These are phyloP conservation scores for Epiblema foenella DNA, from an alignment of 2,888 invertebrate genomes.

Conservation along the genomic window DNA sequence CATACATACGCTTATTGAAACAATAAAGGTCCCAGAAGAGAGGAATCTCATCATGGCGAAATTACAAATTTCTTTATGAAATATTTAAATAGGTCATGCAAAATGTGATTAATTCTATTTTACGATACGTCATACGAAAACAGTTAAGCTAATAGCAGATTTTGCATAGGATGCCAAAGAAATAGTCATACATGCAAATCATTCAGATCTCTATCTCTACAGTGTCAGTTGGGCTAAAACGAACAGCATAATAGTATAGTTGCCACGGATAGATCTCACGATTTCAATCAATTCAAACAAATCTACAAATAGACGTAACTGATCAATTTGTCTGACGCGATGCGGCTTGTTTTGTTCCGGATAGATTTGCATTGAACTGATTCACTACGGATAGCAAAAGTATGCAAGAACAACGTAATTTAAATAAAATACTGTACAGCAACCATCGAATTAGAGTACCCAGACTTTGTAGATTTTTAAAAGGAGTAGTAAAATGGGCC, in stretches of 20 bases:
- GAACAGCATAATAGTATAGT: slow-evolving; percentile 6
- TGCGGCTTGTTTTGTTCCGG: slow-evolving; percentile 62
- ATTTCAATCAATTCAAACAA: slow-evolving; percentile 43
- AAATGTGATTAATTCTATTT: neutral
- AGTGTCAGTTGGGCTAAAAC: neutral
- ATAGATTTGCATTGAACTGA: slow-evolving; percentile 60
- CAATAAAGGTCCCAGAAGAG: neutral
- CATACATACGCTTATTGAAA: slow-evolving; percentile 1
- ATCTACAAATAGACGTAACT: slow-evolving; percentile 46
- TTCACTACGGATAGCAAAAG: slow-evolving; percentile 58
- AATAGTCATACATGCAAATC: neutral
- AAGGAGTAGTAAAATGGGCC: too few relatives aligned
- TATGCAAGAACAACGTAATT: slow-evolving; percentile 10
- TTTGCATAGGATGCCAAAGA: neutral
- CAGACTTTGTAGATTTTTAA: too few relatives aligned
- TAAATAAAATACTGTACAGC: slow-evolving; percentile 6
- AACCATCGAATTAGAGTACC: neutral
- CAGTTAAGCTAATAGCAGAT: neutral
- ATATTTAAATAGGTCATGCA: neutral
- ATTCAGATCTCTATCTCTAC: neutral
- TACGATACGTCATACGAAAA: neutral
- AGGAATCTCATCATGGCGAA: neutral
- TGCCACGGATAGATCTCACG: slow-evolving; percentile 30
- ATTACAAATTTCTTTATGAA: neutral
- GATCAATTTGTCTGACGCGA: slow-evolving; percentile 56